Base-by-base conservation (phyloP, 2,888 invertebrate species). In the Ferdinandea cuprea region DNA sequence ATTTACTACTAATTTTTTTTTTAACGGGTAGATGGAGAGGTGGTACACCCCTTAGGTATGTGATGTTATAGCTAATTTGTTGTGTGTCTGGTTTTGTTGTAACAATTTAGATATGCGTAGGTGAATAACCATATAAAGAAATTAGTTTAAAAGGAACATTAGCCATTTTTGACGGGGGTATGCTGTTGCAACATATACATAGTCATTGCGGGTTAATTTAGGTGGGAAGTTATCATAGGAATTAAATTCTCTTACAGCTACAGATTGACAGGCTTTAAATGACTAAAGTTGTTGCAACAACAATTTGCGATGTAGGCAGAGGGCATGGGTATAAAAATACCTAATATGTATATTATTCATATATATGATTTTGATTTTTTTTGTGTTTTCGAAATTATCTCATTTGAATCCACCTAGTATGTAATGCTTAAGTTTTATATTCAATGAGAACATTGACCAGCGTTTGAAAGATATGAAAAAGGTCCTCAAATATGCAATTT, bases 101-200 rank as follows among this genome's bases (percentile, higher is more conserved):
- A 69, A 25, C n/a, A 7, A 35, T 44, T 42, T 40, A 50, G 8
- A 17, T 44, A 30, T 48, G 61, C 56, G 61, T 63, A 63, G 77
- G 63, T 71, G 71, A 77, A 63, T 77, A 63, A 42, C 71, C 56
- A 77, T 63, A 63, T 63, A 71, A 13, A 59, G 13, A 32, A 56
- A 48, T 56, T 21, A 54, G 56, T 21, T 42, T 52, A 19, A 40
- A 40, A 40, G 15, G 25, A 48, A 25, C 63, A 25, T 50, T 65
- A 17, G n/a, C 17, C 11, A 65, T 17, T 48, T 48, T 37, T 40
- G 15, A 63, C 5, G 19, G 44, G 19, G 5, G 32, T 35, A 21
- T 35, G 54, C 6, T 32, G 32, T 46, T 63, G 48, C 21, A 15
- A 21, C 21, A 37, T 19, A 35, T 21, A 1, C 11, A 35, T n/a